Evolutionary conservation across 2,113 vertebrate genomes (phyloP).

Genomic region (rabbit (Oryctolagus cuniculus)): mOryCun1.1 NC_091453.1:25387501-25388000

Average conservation of each 20-base stretch:
- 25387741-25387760: neutral
- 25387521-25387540: neutral
- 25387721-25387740: neutral
- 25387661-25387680: neutral
- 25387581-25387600: neutral
- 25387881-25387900: neutral
- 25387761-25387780: neutral
- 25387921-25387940: neutral
- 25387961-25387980: no score
- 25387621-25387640: neutral
- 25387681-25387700: neutral
- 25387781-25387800: neutral
- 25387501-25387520: neutral
- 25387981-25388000: no score
- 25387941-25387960: no score
- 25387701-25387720: neutral
- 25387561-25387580: neutral
- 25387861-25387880: neutral
- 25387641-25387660: neutral
- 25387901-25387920: neutral
- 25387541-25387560: neutral
- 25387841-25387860: neutral
- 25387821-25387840: neutral
- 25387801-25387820: neutral
- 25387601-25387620: neutral